Base-by-base conservation (phyloP, 2,797 vertebrate genomes). In the Molossus alvarezi region DNA sequence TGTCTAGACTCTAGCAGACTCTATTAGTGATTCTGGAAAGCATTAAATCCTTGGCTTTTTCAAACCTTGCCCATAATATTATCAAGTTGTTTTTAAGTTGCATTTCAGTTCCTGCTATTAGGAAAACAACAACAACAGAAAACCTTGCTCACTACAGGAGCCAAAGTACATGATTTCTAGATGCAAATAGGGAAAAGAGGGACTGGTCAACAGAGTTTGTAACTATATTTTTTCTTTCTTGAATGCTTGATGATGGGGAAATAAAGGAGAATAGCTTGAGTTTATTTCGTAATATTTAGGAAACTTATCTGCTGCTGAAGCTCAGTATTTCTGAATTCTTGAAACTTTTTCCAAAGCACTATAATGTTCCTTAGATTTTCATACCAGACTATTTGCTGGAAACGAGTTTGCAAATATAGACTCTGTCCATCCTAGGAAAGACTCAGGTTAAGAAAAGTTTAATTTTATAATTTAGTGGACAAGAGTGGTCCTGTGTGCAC, bases 231-330 rank as follows among this genome's bases (percentile, higher is more conserved):
- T 73, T 65, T 79, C 81, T 60, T 45, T 62, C 29, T 41, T 90
- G 21, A 48, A 29, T 83, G 27, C 3, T 88, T 5, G 17, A 3
- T 60, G 80, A 76, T 58, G 53, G 14, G 21, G 51, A 82, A 60
- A 73, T 75, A 88, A 83, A 87, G 11, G 83, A 13, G 8, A 55
- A 25, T 37, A 25, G 9, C 45, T 76, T 18, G 27, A 45, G 76
- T 80, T 91, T 86, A 75, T 58, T 91, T 91, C 41, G 86, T 72
- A 73, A 89, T 92, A 51, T 88, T 95, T 69, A 87, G 77, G 58
- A 92, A 90, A 85, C 8, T 53, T 20, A 14, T 84, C 51, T 93
- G 17, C 41, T 62, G 23, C 15, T 58, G 2, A 65, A 64, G 4
- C 33, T 84, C 45, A 48, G 45, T 27, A 77, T 88, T 58, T 67